Evolutionary conservation across 2,888 invertebrate species (phyloP).

Genomic region (Eustalomyia histrio): DNA sequence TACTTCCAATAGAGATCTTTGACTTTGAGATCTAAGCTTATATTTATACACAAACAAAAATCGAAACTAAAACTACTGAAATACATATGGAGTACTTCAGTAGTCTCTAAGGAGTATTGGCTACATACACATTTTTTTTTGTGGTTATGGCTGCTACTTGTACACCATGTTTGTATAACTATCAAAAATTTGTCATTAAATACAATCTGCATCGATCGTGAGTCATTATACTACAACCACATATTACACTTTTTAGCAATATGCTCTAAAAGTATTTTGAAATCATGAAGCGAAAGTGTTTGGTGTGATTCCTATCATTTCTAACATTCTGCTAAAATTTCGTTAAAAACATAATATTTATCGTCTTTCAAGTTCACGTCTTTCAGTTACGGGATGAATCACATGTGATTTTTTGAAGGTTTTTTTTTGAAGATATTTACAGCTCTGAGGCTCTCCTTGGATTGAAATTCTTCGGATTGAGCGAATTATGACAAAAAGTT

Average conservation of each 20-base stretch:
- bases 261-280: no score
- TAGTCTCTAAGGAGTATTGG: conserved; percentile 15
- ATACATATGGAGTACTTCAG: background rate
- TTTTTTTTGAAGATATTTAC: no score
- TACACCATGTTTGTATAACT: conserved; percentile 2
- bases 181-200: conserved; percentile 53
- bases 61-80: conserved; percentile 9
- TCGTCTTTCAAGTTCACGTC: no score
- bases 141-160: conserved; percentile 22
- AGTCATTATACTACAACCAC: conserved; percentile 40
- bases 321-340: no score
- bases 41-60: conserved; percentile 17
- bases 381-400: no score
- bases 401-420: no score
- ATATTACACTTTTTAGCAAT: background rate
- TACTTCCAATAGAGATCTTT: conserved; percentile 59
- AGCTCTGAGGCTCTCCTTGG: no score
- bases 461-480: no score
- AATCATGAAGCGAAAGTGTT: no score
- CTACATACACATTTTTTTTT: background rate
- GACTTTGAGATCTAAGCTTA: conserved; percentile 40
- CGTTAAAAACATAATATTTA: no score
- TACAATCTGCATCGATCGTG: conserved; percentile 40
- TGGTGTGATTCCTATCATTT: no score
- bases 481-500: no score